Conservation (phyloP, 2,113 vertebrate species). For the Rousettus leschenaultii region DNA sequence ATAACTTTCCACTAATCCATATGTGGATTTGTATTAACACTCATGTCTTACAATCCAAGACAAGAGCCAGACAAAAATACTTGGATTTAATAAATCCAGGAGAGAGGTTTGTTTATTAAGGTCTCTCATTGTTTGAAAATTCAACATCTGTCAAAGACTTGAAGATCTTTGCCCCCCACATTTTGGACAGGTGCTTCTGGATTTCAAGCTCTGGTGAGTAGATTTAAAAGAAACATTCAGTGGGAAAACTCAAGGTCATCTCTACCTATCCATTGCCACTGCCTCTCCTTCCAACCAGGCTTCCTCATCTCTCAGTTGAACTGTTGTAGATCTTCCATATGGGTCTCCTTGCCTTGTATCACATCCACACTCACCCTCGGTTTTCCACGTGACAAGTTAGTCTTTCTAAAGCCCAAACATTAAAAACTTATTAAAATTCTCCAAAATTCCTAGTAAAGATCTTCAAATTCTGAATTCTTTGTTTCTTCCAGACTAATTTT, state of each 20-base stretch:
- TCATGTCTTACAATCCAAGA: conserved; percentile 56
- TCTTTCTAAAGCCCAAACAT: neutral
- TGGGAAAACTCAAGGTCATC: neutral
- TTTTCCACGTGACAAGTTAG: neutral
- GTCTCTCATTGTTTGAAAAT: conserved; percentile 68
- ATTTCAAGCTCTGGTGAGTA: neutral
- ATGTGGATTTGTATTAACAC: conserved; percentile 52
- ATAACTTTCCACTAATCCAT: conserved; percentile 60
- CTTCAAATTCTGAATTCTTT: neutral
- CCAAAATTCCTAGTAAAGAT: neutral
- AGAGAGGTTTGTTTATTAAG: conserved; percentile 69
- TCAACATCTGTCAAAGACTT: conserved; percentile 59
- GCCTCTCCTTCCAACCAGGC: neutral
- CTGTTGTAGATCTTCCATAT: neutral
- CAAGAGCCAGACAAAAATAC: conserved; percentile 58
- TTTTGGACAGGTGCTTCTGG: conserved; percentile 64
- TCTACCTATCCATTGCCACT: neutral
- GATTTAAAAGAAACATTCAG: conserved; percentile 53
- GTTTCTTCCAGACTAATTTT: neutral
- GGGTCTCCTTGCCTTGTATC: neutral
- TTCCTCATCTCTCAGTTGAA: neutral
- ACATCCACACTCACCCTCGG: neutral
- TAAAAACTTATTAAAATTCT: neutral
- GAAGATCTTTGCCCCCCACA: neutral
- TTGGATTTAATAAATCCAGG: conserved; percentile 56